Conservation (phyloP, 2,797 vertebrate genomes). For the Hydrocynus forskahlii region DNA sequence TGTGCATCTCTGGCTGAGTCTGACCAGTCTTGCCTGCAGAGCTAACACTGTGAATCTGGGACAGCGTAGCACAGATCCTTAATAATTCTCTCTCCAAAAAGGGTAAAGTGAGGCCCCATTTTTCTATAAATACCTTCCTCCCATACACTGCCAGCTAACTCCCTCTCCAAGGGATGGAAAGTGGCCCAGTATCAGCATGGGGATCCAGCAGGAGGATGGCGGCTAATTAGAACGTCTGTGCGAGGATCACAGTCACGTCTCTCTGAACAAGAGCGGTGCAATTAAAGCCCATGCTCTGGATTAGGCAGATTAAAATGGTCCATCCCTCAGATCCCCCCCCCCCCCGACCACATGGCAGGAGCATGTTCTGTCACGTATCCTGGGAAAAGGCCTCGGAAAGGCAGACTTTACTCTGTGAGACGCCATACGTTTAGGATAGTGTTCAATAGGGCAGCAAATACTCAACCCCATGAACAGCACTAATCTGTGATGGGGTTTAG, state of each 20-base stretch:
- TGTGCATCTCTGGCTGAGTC: conserved; percentile 67
- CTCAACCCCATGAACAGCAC: too few species aligned
- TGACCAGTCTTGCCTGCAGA: conserved; percentile 71
- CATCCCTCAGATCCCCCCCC: conserved; percentile 64
- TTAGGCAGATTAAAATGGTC: conserved; percentile 79
- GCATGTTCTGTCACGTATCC: conserved; percentile 58
- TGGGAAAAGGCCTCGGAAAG: conserved; percentile 21
- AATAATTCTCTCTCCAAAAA: conserved; percentile 84
- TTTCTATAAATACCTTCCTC: conserved; percentile 84
- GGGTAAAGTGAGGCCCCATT: conserved; percentile 85
- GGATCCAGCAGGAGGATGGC: conserved; percentile 69
- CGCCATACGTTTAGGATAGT: background rate
- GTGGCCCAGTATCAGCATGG: conserved; percentile 83
- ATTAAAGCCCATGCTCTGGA: conserved; percentile 76
- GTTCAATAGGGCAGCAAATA: too few species aligned
- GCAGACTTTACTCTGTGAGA: conserved; percentile 25
- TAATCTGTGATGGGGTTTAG: too few species aligned
- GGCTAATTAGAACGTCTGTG: conserved; percentile 77
- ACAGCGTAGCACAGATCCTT: conserved; percentile 79
- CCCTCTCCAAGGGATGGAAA: conserved; percentile 80
- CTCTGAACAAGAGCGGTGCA: conserved; percentile 68
- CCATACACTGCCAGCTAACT: conserved; percentile 76
- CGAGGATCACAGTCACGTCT: conserved; percentile 53
- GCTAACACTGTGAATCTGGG: conserved; percentile 83
- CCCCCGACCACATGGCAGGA: conserved; percentile 61